phyloP scores from a whole-genome alignment of 1,140 invertebrate species.

The Drosophila sechellia region DNA sequence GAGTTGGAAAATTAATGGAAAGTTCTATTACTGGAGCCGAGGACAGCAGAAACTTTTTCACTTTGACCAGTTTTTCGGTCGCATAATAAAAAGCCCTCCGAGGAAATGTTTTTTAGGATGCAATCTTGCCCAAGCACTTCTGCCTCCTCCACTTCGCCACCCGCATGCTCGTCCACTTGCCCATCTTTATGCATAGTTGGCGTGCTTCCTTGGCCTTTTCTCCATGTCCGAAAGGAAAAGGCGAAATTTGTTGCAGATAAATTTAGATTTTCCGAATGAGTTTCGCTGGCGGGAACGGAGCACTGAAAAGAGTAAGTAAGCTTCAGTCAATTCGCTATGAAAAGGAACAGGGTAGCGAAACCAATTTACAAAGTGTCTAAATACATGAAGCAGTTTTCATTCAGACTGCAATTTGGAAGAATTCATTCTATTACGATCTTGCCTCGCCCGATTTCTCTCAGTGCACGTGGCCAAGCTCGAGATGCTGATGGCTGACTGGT shows the following conservation, averaged over 20 bases:
- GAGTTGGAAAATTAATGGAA: slow-evolving; percentile 25
- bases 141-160: slow-evolving; percentile 1
- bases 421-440: too few relatives aligned
- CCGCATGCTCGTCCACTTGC: not conserved
- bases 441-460: not conserved
- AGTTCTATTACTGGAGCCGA: slow-evolving; percentile 16
- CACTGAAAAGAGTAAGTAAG: not conserved
- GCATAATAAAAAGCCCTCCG: slow-evolving; percentile 26
- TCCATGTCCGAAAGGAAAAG: slow-evolving; percentile 4
- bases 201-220: slow-evolving; percentile 31
- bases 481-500: slow-evolving; percentile 44
- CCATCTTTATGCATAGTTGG: slow-evolving; percentile 26
- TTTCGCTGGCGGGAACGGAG: not conserved
- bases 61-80: slow-evolving; percentile 27
- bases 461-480: slow-evolving; percentile 13
- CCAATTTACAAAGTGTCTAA: not conserved
- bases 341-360: not conserved
- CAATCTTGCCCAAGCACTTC: slow-evolving; percentile 34
- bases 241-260: slow-evolving; percentile 69
- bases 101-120: slow-evolving; percentile 40
- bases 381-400: not conserved
- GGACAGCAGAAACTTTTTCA: slow-evolving; percentile 41
- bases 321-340: too few relatives aligned
- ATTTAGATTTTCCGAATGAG: slow-evolving; percentile 59
- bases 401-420: too few relatives aligned